Evolutionary conservation across 2,113 vertebrate species (phyloP).

Genomic region (Tringa solitaria): DNA sequence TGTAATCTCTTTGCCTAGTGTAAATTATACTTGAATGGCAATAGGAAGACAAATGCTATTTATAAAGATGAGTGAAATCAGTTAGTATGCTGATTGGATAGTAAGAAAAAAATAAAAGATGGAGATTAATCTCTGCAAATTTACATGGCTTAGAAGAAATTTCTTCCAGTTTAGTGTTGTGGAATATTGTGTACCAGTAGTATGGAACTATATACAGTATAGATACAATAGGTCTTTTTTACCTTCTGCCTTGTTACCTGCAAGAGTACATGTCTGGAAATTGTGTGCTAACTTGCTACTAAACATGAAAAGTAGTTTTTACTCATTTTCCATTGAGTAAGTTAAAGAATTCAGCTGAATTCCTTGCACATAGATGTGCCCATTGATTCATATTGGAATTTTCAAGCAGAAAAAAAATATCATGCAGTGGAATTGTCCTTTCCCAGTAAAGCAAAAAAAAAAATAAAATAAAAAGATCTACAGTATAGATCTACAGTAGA

Average conservation of each 20-base stretch:
- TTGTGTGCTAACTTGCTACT: background rate
- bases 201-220: background rate
- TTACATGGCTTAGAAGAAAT: background rate
- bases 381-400: background rate
- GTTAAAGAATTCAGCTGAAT: background rate
- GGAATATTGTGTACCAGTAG: background rate
- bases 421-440: background rate
- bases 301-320: background rate
- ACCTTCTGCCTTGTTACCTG: background rate
- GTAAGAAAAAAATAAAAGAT: background rate
- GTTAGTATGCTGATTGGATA: constrained; percentile 18
- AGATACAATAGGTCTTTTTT: background rate
- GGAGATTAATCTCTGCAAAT: constrained; percentile 35
- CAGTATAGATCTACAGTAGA: background rate
- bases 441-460: background rate
- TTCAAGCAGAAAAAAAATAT: background rate
- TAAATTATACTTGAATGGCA: constrained; percentile 64
- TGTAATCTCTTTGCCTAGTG: constrained; percentile 38
- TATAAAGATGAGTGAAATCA: constrained; percentile 59
- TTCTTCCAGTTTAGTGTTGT: background rate
- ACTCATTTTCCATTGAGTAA: background rate
- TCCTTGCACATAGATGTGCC: background rate
- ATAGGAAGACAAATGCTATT: constrained; percentile 58
- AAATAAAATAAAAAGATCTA: background rate
- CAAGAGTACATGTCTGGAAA: background rate